Base-by-base conservation (phyloP, 2,888 invertebrate genomes). In the Scaptodrosophila latifasciaeformis region DNA sequence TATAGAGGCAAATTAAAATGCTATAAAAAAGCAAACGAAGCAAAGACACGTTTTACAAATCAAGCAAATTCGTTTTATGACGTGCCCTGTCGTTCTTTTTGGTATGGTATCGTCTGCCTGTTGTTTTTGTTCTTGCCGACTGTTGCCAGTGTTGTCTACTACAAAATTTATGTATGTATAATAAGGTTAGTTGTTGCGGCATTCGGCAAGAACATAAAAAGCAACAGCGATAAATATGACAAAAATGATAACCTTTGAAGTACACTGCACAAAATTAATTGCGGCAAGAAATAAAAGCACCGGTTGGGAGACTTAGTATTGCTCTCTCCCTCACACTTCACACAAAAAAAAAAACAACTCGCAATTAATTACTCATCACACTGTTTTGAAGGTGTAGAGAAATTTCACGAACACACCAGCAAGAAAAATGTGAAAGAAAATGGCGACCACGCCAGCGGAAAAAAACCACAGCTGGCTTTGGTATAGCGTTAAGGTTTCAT, bases 1-100 rank as follows among this genome's bases (percentile, higher is more conserved):
- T 48, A 78, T 68, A 74, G 70, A 77, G 77, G 72, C 78, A 77
- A 77, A 77, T 77, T 77, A 80, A 77, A 80, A 78, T 57, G 80
- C 78, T 70, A 77, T 77, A 80, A 77, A 80, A 77, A 59, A 67
- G 67, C 63, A 80, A 77, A 74, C 75, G 78, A 77, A 77, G 57
- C 54, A 67, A 72, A 70, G 75, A 80, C 76, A 77, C 76, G 76
- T 77, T 77, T 74, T 78, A 74, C 76, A 74, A 76, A 80, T 77
- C 70, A 77, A 65, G 74, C 69, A 68, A 80, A 74, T 74, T 74
- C 65, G 40, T 71, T 79, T 76, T 74, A 77, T 77, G 74, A 72
- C 76, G 69, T 69, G 61, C 57, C 55, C 62, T 54, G 62, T 57
- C 60, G 58, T 58, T 63, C 24, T 30, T 17, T 46, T 34, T 62